A percentile compares a stretch with the other conserved stretches of the same genome.
phyloP scores from a whole-genome alignment of 2,888 invertebrate species.

The Melinopterus prodromus region DNA sequence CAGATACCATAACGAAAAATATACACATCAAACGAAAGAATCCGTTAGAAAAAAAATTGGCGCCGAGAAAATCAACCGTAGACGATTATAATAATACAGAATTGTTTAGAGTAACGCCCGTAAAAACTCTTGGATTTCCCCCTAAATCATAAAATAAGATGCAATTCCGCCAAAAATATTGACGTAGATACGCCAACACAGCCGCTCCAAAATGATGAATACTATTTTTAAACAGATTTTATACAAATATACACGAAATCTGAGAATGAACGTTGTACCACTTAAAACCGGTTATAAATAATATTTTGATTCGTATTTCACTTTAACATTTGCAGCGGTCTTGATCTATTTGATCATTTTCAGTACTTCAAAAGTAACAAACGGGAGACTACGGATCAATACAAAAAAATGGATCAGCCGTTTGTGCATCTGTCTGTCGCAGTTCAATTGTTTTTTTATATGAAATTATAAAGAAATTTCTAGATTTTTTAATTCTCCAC shows the following conservation, averaged over 20 bases:
- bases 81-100: not conserved
- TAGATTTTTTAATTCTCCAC: too few species aligned
- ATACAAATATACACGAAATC: not conserved
- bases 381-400: too few species aligned
- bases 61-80: not conserved
- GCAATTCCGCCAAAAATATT: not conserved
- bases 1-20: too few species aligned
- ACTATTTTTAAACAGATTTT: not conserved
- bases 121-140: not conserved
- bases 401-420: too few species aligned
- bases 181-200: conserved; percentile 4
- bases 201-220: not conserved
- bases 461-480: too few species aligned
- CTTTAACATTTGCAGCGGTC: too few species aligned
- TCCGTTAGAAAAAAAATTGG: not conserved
- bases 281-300: not conserved
- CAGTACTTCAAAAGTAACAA: too few species aligned
- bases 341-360: too few species aligned
- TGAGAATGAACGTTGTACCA: not conserved
- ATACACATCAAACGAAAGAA: not conserved
- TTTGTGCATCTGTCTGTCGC: too few species aligned
- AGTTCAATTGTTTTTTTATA: too few species aligned
- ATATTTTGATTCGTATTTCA: not conserved
- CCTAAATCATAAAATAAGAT: not conserved
- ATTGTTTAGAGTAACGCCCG: not conserved